These are phyloP conservation scores for Cyphotilapia sp. DNA, from an alignment of 2,113 vertebrate species.

Conservation along the genomic window DNA sequence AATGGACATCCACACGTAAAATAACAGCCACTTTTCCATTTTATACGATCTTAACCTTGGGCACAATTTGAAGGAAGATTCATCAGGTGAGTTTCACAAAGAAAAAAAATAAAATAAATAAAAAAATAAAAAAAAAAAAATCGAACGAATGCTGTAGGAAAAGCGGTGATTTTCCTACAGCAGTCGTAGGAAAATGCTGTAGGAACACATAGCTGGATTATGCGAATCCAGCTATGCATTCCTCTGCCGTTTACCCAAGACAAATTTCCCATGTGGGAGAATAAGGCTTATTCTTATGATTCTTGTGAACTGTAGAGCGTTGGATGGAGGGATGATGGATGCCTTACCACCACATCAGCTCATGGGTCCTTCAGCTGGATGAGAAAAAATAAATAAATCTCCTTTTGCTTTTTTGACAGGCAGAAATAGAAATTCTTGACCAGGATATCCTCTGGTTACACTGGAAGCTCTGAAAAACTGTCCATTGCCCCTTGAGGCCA, in stretches of 20 bases:
- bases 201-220: background rate
- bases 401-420: background rate
- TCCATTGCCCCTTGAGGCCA: background rate
- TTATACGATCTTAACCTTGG: background rate
- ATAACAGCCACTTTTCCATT: background rate
- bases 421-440: background rate
- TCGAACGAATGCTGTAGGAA: background rate
- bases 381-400: background rate
- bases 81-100: background rate
- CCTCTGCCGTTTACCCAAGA: background rate
- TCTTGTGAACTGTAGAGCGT: background rate
- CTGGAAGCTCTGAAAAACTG: background rate
- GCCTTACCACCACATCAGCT: background rate
- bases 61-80: background rate
- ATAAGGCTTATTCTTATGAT: background rate
- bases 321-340: background rate
- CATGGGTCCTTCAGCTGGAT: background rate
- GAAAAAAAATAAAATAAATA: background rate
- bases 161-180: background rate
- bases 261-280: background rate
- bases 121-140: background rate
- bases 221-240: background rate
- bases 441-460: background rate
- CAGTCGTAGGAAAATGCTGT: too few relatives aligned
- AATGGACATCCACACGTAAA: rapidly evolving